Evolutionary conservation across 2,113 vertebrate species (phyloP), one percentile per base, ranked within the genome.

Genomic region (Callaeas wilsoni): DNA sequence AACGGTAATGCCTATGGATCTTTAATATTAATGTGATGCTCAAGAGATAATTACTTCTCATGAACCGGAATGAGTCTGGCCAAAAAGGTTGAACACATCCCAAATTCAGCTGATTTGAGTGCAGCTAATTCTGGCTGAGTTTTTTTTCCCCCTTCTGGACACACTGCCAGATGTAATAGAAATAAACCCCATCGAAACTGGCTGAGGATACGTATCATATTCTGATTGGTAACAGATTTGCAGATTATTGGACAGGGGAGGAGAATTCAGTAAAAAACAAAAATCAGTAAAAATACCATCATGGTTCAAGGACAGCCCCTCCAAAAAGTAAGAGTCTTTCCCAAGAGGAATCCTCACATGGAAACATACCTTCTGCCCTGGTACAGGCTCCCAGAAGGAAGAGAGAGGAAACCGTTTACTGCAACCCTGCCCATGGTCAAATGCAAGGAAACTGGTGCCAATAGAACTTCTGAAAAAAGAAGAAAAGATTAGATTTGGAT

Each of bases 21-120:
- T 95, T 96, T 96, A 96, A 95, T 96, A 95, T 94, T 94, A 96
- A 96, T 90, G 92, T 76, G 92, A 96, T 94, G 87, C 87, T 96
- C 92, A 89, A 93, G 77, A 97, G 94, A 95, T 96, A 96, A 93
- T 96, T 93, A 94, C 92, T 95, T 97, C 96, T 96, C 90, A 94
- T 92, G 96, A 97, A 94, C 80, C 13, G 4, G 94, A 96, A 94
- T 87, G 55, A 91, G 87, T 94, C 93, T 95, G 84, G 95, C 93
- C 96, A 96, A 89, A 95, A 94, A 90, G 64, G 64, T 47, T 96
- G 95, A 94, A 87, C 69, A 35, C 74, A 89, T 97, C 93, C 95
- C 94, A 95, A 94, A 94, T 91, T 75, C 63, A 96, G 77, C 83
- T 89, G 92, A 96, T 93, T 95, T 94, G 87, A 96, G 84, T 79